Evolutionary conservation across 2,113 vertebrate genomes (phyloP).

Genomic region (Vidua chalybeata): DNA sequence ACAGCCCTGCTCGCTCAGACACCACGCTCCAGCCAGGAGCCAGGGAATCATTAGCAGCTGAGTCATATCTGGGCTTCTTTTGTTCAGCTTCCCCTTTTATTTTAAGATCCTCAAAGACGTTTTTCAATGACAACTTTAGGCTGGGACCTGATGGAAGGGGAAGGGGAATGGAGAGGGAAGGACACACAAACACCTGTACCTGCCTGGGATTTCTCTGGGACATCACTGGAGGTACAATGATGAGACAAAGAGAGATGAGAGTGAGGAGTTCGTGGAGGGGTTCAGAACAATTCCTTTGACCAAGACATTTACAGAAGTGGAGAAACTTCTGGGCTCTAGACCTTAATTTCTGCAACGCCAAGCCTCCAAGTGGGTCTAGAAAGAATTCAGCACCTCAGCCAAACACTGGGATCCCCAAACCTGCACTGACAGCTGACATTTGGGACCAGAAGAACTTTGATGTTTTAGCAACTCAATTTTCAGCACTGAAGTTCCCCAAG

Average conservation of each 20-base stretch:
- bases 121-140: conserved; percentile 30
- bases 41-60: conserved; percentile 40
- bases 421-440: not conserved
- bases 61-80: conserved; percentile 39
- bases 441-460: not conserved
- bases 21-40: conserved; percentile 28
- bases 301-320: not conserved
- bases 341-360: not conserved
- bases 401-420: not conserved
- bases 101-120: conserved; percentile 41
- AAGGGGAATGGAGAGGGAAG: not conserved
- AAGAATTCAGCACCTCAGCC: not conserved
- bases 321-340: not conserved
- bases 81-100: conserved; percentile 34
- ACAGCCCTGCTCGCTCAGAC: not conserved
- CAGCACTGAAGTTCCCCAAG: not conserved
- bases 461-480: not conserved
- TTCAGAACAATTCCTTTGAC: not conserved
- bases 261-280: not conserved
- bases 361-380: not conserved
- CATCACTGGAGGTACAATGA: not conserved
- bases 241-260: not conserved
- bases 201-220: not conserved
- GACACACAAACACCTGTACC: not conserved
- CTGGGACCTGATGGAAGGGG: not conserved